Base-by-base conservation (phyloP, 2,888 invertebrate genomes). In the Subacronicta megacephala region DNA sequence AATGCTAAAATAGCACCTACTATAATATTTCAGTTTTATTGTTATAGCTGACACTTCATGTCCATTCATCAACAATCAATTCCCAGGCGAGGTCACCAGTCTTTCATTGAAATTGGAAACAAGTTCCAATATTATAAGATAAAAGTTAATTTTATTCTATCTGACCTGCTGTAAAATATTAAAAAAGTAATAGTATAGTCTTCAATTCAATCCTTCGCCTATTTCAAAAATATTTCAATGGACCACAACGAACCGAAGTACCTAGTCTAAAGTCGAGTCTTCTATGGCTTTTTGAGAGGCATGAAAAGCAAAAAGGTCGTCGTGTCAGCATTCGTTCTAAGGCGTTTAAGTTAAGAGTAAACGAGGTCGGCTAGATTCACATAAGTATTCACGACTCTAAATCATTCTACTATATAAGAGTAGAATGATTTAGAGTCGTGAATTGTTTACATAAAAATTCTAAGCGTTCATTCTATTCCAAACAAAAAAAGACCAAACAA, bases 211-310 rank as follows among this genome's bases (percentile, higher is more conserved):
- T 62, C 16, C 51, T 43, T 63, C n/a, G 16, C 33, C 54, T 16
- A 49, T 47, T 54, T 37, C 10, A 35, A 41, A 51, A 57, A 46
- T 50, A 31, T 9, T 37, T 47, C 13, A 55, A 72, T 62, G 13
- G 53, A 46, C 40, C 49, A 40, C 26, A 50, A 9, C 67, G n/a
- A 47, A 67, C 17, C 12, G n/a, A 3, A 52, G 3, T 40, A n/a
- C n/a, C n/a, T n/a, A 15, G 35, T 31, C n/a, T 31, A 5, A 3
- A 31, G n/a, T n/a, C 31, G n/a, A 36, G 31, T 43, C 9, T 31
- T 52, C 45, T 46, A 72, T 47, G 35, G 55, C 15, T 67, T 59
- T 72, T 56, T 43, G 42, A 66, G n/a, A 55, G 26, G 49, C 69
- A 38, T 56, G 53, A 54, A 59, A 54, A 42, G 7, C 31, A 45